A percentile compares a stretch with the other conserved stretches of the same genome.
These are phyloP conservation scores for Camponotus vicinus DNA, from an alignment of 1,140 invertebrate species.

Conservation along the genomic window DNA sequence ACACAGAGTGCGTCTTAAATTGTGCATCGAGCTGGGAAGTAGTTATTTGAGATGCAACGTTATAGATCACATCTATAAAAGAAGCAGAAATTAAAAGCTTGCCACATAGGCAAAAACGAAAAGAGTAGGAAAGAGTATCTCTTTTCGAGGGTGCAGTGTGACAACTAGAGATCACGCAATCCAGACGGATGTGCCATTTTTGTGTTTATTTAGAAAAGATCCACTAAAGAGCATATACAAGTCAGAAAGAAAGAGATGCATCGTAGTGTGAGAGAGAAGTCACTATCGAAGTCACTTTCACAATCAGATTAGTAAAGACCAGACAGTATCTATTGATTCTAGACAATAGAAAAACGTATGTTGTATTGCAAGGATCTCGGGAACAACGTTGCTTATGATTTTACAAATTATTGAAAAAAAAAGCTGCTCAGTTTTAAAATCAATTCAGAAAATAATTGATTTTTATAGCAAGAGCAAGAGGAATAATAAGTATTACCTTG, in stretches of 20 bases:
- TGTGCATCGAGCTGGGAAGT: constrained; percentile 65
- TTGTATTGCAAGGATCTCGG: constrained; percentile 53
- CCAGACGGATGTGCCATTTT: constrained; percentile 78
- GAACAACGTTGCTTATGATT: constrained; percentile 36
- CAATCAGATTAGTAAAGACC: constrained; percentile 76
- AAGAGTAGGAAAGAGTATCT: constrained; percentile 76
- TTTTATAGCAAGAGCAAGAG: not conserved
- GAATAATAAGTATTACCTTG: not conserved
- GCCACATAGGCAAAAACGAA: constrained; percentile 76
- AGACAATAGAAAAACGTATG: constrained; percentile 61
- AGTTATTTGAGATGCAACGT: constrained; percentile 57
- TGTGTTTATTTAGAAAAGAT: constrained; percentile 72
- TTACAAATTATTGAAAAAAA: not conserved
- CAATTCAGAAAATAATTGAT: too few species aligned
- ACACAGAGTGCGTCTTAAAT: constrained; percentile 53
- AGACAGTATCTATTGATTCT: constrained; percentile 77
- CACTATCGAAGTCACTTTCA: constrained; percentile 64
- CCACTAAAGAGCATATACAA: constrained; percentile 68
- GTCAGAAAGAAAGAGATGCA: constrained; percentile 73
- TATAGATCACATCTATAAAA: constrained; percentile 73
- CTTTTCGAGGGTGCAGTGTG: constrained; percentile 78
- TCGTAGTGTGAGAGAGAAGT: constrained; percentile 53
- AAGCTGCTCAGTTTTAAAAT: not conserved
- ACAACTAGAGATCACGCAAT: constrained; percentile 78
- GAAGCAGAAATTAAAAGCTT: constrained; percentile 82